A percentile compares a stretch with the other conserved stretches of the same genome.
These are phyloP conservation scores for Andrena flavipes DNA, from an alignment of 2,888 invertebrate genomes.

Conservation along the genomic window DNA sequence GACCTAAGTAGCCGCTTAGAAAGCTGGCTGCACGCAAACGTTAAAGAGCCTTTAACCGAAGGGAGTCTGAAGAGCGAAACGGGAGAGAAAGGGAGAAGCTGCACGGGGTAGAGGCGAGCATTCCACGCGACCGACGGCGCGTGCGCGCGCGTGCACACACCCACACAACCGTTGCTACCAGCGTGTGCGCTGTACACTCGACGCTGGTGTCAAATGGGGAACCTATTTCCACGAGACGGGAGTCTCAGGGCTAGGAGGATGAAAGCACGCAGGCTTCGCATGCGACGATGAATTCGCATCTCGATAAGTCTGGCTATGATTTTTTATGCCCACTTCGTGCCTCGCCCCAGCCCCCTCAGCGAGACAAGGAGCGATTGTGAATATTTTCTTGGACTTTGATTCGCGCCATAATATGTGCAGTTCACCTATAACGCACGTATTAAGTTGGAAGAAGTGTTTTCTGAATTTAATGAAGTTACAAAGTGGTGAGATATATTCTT, in stretches of 20 bases:
- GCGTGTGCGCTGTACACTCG: conserved; percentile 12
- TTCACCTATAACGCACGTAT: too few species aligned
- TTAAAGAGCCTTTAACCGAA: conserved; percentile 63
- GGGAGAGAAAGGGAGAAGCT: conserved; percentile 29
- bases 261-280: conserved; percentile 18
- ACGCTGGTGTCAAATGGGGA: conserved; percentile 43
- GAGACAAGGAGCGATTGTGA: neutral
- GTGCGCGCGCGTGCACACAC: conserved; percentile 39
- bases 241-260: conserved; percentile 9
- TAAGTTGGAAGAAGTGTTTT: too few species aligned
- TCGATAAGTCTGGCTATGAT: neutral
- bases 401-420: too few species aligned
- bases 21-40: conserved; percentile 62
- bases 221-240: conserved; percentile 46
- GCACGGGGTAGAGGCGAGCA: conserved; percentile 35
- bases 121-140: conserved; percentile 51
- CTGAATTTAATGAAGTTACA: too few species aligned
- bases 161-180: neutral
- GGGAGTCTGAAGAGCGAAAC: conserved; percentile 46
- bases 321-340: conserved; percentile 12
- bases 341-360: neutral
- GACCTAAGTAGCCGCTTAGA: conserved; percentile 59
- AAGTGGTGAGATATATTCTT: too few species aligned
- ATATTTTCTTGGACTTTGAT: neutral
- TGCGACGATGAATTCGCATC: conserved; percentile 29